Evolutionary conservation across 2,797 vertebrate genomes (phyloP).

Genomic region (Falco naumanni): DNA sequence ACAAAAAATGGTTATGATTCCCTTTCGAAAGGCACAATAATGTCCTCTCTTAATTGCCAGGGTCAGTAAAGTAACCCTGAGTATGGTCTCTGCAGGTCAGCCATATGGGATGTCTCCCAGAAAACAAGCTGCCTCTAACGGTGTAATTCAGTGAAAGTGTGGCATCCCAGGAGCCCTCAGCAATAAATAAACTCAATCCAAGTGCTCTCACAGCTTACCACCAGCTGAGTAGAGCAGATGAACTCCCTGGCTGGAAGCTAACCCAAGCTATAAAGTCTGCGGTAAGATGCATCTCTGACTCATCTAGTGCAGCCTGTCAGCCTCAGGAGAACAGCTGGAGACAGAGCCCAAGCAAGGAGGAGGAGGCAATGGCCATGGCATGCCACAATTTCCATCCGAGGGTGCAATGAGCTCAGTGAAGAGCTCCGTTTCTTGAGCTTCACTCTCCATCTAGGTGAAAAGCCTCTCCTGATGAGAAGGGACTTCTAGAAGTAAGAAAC

Average conservation of each 20-base stretch:
- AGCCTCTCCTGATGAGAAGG: neutral
- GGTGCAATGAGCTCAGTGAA: neutral
- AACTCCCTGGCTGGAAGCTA: neutral
- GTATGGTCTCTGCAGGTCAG: neutral
- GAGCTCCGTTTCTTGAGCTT: neutral
- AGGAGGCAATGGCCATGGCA: fast-evolving
- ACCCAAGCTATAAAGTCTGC: neutral
- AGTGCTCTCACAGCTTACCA: neutral
- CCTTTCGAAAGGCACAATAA: neutral
- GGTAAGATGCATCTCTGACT: neutral
- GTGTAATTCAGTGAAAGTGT: neutral
- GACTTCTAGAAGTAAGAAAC: neutral
- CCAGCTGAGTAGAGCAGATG: neutral
- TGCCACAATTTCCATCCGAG: neutral
- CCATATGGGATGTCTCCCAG: neutral
- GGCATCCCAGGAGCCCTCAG: neutral
- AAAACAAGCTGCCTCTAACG: neutral
- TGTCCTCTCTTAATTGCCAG: neutral
- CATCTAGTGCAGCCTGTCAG: neutral
- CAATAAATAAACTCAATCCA: constrained; percentile 19
- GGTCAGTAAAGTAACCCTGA: neutral
- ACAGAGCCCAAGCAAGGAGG: neutral
- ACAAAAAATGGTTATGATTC: neutral
- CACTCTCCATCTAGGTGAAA: neutral
- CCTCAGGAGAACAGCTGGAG: neutral